phyloP scores from a whole-genome alignment of 2,797 vertebrate genomes.

The Xenops minutus region DNA sequence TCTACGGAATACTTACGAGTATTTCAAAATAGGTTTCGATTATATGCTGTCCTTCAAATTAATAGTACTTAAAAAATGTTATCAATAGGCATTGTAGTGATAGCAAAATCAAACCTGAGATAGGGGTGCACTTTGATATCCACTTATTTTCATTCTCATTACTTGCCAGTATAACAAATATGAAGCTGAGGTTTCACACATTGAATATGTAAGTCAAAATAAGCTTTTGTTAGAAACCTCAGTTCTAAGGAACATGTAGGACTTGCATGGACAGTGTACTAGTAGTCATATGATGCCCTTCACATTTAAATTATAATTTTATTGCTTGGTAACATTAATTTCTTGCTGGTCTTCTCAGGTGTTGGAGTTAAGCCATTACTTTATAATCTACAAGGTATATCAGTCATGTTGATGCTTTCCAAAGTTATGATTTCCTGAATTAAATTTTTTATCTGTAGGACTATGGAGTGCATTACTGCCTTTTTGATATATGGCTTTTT shows the following conservation, averaged over 20 bases:
- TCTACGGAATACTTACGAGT: not conserved
- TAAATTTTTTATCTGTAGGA: not conserved
- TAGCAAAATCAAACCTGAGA: not conserved
- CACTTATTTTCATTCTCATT: not conserved
- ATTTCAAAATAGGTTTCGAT: constrained; percentile 2
- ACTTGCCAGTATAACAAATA: not conserved
- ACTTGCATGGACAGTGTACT: not conserved
- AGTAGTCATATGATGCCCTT: not conserved
- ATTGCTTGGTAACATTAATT: not conserved
- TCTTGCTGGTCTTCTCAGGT: not conserved
- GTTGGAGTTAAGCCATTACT: not conserved
- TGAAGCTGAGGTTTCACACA: not conserved
- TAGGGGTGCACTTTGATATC: not conserved
- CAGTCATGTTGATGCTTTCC: not conserved
- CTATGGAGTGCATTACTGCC: not conserved
- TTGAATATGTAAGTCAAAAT: not conserved
- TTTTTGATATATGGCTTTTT: not conserved
- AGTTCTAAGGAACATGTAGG: not conserved
- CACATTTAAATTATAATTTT: not conserved
- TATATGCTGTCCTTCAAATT: not conserved
- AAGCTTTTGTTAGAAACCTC: not conserved
- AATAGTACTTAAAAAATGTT: not conserved
- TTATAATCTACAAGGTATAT: not conserved
- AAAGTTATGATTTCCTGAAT: not conserved
- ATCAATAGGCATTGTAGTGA: not conserved